These are phyloP conservation scores for Procavia capensis DNA, from an alignment of 2,113 vertebrate genomes.

Conservation along the genomic window DNA sequence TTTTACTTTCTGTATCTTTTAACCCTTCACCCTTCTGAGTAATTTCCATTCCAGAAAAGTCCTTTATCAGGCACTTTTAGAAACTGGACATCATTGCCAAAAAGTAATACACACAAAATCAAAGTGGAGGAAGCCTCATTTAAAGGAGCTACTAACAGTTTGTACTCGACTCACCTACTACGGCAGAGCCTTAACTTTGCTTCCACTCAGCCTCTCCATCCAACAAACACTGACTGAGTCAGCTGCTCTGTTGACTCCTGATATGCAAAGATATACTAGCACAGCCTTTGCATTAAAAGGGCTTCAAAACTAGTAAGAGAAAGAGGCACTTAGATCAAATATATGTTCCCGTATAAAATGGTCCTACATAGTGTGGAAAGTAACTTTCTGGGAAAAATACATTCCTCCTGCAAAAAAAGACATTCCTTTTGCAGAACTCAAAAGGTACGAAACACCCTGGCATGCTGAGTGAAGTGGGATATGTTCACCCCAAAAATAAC, in stretches of 20 bases:
- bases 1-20: background rate
- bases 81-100: background rate
- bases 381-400: background rate
- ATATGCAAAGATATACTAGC: background rate
- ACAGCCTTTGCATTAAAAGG: background rate
- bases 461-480: background rate
- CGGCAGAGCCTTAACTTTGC: background rate
- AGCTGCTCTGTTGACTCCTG: background rate
- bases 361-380: background rate
- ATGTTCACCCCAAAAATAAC: too few species aligned
- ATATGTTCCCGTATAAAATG: background rate
- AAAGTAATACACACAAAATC: background rate
- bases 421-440: background rate
- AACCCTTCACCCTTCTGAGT: background rate
- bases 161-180: background rate
- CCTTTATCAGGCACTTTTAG: background rate
- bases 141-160: background rate
- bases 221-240: background rate
- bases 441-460: background rate
- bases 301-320: background rate
- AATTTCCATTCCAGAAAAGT: background rate
- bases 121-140: background rate
- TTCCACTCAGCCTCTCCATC: background rate
- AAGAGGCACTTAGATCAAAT: background rate
- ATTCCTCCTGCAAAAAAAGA: background rate